Evolutionary conservation across 53 echinoderm and acorn worm species (phyloP), one percentile per base, ranked within the genome.

Genomic region (Antedon mediterranea): DNA sequence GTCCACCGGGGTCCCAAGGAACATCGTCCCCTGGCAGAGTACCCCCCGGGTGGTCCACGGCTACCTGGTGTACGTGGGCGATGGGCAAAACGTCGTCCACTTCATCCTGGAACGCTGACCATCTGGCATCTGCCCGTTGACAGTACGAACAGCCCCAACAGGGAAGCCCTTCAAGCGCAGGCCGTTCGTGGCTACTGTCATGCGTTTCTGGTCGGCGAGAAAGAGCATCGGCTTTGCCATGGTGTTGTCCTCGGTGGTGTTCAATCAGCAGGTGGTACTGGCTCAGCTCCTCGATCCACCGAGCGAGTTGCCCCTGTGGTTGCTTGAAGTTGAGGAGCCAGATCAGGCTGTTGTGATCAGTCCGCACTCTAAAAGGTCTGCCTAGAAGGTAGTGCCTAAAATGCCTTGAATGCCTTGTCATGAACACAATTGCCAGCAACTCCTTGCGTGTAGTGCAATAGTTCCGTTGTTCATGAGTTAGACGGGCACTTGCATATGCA

Each of bases 41-140:
- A 31, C 85, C 85, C 0, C 79, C 79, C 30, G 37, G 72, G 13
- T 79, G 33, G 71, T 80, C 79, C 13, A 84, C 85, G 32, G 85
- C 41, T 41, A 41, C 41, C 5, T 7, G 5, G 13, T 41, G 5
- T 5, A 41, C 41, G 5, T 41, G 41, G 13, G 5, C 41, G 13
- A 41, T 41, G 5, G 41, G 41, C 41, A 41, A 41, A 41, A 41
- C 41, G 13, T 41, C 41, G 13, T 41, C 41, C 13, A 41, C 41
- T 13, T n/a, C n/a, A n/a, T n/a, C n/a, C n/a, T n/a, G n/a, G n/a
- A n/a, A n/a, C n/a, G n/a, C n/a, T n/a, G n/a, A 7, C 41, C 41
- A 41, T 41, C 41, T 41, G 7, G 41, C 41, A 41, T 41, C 5
- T 13, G 41, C 41, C 41, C 41, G 41, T 41, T 41, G 41, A 41